Base-by-base conservation (phyloP, 2,888 invertebrate species). In the Synergus itoensis region DNA sequence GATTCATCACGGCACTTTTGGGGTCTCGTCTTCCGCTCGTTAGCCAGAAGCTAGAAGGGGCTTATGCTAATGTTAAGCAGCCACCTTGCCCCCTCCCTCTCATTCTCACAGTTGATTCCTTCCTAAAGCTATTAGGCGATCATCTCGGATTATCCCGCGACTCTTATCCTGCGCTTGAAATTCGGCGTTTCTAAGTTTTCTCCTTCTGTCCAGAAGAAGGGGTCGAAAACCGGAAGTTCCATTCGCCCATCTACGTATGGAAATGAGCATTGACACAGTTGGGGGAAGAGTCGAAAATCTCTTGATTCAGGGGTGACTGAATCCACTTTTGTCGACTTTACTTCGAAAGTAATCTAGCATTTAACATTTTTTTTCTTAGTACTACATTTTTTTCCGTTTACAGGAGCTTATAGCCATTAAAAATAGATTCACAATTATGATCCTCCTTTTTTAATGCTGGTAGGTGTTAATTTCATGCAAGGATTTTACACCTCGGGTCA, bases 61-160 rank as follows among this genome's bases (percentile, higher is more conserved):
- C 90, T 92, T 92, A 92, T 92, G 91, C 89, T 91, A 92, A 92
- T 92, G 85, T 90, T 86, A 88, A 89, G 89, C 86, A 88, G 87
- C 88, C 87, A 85, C 62, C 63, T 79, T 79, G 64, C 53, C 36
- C n/a, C 60, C 18, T 43, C 79, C 57, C 81, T 78, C 81, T 83
- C 81, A 83, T 83, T 82, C 84, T 83, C 83, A 86, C 87, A 87
- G 89, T 88, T 90, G 90, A 91, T 91, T 91, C 91, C 90, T 90
- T 89, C 89, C 89, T 91, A 91, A 92, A 91, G 90, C 92, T 91
- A 91, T 92, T 91, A 91, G 90, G 88, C 90, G 91, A 91, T 92
- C 91, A 92, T 92, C 92, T 89, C 85, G 91, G 92, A 92, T 92
- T 89, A 92, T 91, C 91, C 89, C 85, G 86, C 90, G 89, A 89